Percentiles rank a stretch among this genome's conserved stretches.
Evolutionary conservation across 2,797 vertebrate genomes (phyloP).

Genomic region (Chelonia mydas): DNA sequence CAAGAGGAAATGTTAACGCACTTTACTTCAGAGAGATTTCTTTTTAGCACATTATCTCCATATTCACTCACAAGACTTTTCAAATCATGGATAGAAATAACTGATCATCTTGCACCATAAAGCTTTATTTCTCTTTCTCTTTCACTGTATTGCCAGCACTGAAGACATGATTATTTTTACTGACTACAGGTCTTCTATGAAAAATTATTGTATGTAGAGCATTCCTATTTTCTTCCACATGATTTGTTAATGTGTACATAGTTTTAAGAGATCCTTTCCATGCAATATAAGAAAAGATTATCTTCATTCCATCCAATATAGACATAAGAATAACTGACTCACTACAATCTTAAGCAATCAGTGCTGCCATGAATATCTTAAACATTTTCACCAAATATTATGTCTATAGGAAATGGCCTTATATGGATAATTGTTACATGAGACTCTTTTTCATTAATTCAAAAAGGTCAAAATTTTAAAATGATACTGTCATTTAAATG

Average conservation of each 20-base stretch:
- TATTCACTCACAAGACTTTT: constrained; percentile 3
- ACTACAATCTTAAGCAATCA: constrained; percentile 74
- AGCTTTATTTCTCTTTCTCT: constrained; percentile 22
- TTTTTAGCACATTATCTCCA: constrained; percentile 30
- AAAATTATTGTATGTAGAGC: neutral
- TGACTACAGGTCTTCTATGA: neutral
- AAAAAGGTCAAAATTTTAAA: constrained; percentile 77
- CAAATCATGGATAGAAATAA: neutral
- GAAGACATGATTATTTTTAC: constrained; percentile 11
- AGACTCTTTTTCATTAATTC: constrained; percentile 75
- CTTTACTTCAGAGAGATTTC: constrained; percentile 17
- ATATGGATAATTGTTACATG: constrained; percentile 75
- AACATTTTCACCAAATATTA: constrained; percentile 72
- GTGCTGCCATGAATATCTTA: constrained; percentile 64
- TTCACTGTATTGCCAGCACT: constrained; percentile 4
- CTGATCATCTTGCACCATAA: constrained; percentile 35
- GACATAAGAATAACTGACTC: constrained; percentile 62
- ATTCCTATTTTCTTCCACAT: constrained; percentile 41
- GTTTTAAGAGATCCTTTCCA: constrained; percentile 39
- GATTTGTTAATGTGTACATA: constrained; percentile 45
- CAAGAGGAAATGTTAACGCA: constrained; percentile 36
- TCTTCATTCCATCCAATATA: constrained; percentile 72
- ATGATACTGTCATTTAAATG: constrained; percentile 79
- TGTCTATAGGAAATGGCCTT: constrained; percentile 68
- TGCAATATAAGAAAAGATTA: constrained; percentile 41